Evolutionary conservation across 2,888 invertebrate genomes (phyloP).

Genomic region (Coecobrya sp.): DNA sequence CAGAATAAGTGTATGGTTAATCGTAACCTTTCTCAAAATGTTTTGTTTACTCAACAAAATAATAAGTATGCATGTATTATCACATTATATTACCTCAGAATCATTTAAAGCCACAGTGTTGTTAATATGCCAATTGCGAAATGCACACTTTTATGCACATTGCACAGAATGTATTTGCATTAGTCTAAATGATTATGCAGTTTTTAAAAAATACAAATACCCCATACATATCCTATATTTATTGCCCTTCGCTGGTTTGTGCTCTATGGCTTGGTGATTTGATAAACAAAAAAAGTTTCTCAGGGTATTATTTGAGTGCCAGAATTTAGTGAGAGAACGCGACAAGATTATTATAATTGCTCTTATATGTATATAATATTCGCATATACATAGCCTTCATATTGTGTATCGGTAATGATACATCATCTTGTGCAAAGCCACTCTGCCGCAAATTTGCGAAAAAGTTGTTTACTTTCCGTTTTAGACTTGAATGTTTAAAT

Average conservation of each 20-base stretch:
- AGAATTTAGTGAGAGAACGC: background rate
- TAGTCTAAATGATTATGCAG: constrained; percentile 13
- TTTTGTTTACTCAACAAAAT: constrained; percentile 57
- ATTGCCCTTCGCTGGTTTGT: constrained; percentile 16
- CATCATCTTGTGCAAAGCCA: background rate
- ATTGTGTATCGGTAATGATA: background rate
- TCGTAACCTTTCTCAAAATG: constrained; percentile 19
- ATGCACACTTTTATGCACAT: background rate
- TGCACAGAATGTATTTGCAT: background rate
- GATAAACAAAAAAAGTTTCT: background rate
- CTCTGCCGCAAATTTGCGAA: background rate
- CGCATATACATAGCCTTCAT: too few species aligned
- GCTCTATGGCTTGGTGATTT: background rate
- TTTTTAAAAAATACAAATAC: background rate
- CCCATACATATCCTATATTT: background rate
- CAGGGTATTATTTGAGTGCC: background rate
- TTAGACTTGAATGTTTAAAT: constrained; percentile 1
- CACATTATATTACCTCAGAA: constrained; percentile 21
- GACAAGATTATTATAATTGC: background rate
- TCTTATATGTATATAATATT: background rate
- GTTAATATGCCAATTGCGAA: background rate
- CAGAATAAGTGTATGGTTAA: background rate
- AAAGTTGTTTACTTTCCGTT: constrained; percentile 23
- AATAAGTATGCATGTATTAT: constrained; percentile 15
- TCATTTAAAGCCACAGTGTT: background rate